Conservation (phyloP, 2,888 invertebrate genomes). For the Patella caerulea region DNA sequence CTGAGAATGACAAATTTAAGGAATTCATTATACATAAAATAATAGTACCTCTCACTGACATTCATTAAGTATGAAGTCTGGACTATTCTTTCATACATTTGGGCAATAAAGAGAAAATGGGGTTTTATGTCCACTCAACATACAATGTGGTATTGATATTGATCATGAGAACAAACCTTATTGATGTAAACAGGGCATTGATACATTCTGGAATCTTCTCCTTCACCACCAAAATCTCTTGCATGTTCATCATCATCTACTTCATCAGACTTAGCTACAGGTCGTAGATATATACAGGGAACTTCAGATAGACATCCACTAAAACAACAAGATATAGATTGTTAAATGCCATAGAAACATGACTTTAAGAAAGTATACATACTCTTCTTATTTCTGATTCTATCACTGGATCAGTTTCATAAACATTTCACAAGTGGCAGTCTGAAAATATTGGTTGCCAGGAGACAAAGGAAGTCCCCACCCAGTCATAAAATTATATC, state of each 20-base stretch:
- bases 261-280: conserved; percentile 35
- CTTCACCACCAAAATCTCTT: background rate
- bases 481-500: no score
- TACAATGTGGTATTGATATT: no score
- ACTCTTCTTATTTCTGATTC: background rate
- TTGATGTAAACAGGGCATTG: conserved; percentile 67
- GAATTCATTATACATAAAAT: background rate
- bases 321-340: conserved; percentile 5
- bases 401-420: no score
- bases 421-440: no score
- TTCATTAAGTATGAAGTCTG: no score
- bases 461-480: no score
- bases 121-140: no score
- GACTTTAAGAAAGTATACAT: conserved; percentile 4
- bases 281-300: conserved; percentile 56
- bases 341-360: background rate
- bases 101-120: no score
- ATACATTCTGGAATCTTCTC: conserved; percentile 34
- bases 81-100: no score
- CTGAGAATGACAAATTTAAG: background rate
- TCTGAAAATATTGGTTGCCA: no score
- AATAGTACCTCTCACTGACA: background rate
- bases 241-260: conserved; percentile 17
- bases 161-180: conserved; percentile 43
- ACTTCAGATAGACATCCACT: conserved; percentile 51